These are phyloP conservation scores for Microctenopoma lineatum DNA, from an alignment of 2,797 vertebrate genomes.

Conservation along the genomic window DNA sequence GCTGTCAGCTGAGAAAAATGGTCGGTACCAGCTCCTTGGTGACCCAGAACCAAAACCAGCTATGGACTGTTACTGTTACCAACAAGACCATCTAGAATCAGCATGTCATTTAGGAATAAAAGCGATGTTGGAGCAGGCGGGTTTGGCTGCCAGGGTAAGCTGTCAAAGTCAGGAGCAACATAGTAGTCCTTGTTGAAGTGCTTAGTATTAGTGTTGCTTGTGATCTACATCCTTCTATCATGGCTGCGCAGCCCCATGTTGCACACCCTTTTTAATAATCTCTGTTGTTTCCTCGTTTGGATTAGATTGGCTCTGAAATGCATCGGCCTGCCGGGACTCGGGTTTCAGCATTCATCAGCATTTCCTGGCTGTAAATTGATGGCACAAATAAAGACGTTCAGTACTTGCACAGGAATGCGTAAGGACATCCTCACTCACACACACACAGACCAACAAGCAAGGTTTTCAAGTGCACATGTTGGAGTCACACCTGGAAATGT, in stretches of 20 bases:
- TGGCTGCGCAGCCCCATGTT: conserved; percentile 68
- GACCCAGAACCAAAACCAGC: no score
- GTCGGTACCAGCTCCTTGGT: no score
- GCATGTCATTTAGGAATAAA: no score
- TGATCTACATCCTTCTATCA: conserved; percentile 67
- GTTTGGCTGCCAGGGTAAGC: no score
- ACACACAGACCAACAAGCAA: not conserved
- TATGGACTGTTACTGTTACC: no score
- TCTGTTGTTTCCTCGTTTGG: conserved; percentile 87
- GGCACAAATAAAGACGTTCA: conserved; percentile 47
- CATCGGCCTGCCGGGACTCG: conserved; percentile 80
- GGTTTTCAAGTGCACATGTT: conserved; percentile 20
- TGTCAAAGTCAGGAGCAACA: no score
- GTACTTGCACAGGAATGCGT: conserved; percentile 31
- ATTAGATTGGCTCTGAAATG: conserved; percentile 88
- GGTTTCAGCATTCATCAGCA: conserved; percentile 86
- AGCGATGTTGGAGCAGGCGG: no score
- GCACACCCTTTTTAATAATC: conserved; percentile 86
- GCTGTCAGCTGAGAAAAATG: no score
- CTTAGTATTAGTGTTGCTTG: conserved; percentile 43
- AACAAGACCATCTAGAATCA: no score
- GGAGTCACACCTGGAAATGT: conserved; percentile 9
- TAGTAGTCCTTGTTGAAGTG: no score
- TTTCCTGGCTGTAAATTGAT: conserved; percentile 81
- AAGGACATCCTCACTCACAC: conserved; percentile 21